phyloP scores from a whole-genome alignment of 2,113 vertebrate species.

The Glareola pratincola region DNA sequence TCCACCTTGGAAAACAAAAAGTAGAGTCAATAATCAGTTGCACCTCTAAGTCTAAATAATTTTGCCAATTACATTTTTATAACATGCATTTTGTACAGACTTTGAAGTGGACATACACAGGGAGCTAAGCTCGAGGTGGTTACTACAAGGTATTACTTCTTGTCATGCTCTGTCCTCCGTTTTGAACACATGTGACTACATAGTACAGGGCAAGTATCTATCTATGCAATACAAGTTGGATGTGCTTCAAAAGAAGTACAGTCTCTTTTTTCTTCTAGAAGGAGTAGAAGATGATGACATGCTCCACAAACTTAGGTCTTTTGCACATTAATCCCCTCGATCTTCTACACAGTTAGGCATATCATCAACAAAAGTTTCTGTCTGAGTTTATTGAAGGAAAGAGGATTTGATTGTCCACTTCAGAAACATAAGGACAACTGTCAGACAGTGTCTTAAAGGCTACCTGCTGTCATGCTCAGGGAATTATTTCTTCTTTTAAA shows the following conservation, averaged over 20 bases:
- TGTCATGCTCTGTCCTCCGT: background rate
- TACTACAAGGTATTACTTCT: background rate
- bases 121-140: background rate
- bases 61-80: background rate
- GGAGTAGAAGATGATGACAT: background rate
- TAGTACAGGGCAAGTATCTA: background rate
- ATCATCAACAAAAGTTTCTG: background rate
- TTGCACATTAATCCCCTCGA: background rate
- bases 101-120: background rate
- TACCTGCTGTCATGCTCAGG: background rate
- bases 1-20: slow-evolving; percentile 79
- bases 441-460: background rate
- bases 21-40: background rate
- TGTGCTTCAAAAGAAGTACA: background rate
- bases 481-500: background rate
- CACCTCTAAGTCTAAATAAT: background rate
- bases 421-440: background rate
- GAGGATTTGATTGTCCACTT: background rate
- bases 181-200: background rate
- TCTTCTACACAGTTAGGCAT: background rate
- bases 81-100: background rate
- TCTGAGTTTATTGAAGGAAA: background rate
- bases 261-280: background rate
- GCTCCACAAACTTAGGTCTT: background rate
- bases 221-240: background rate